Base-by-base conservation (phyloP, 2,113 vertebrate genomes). In the Protomyctophum bolini region DNA sequence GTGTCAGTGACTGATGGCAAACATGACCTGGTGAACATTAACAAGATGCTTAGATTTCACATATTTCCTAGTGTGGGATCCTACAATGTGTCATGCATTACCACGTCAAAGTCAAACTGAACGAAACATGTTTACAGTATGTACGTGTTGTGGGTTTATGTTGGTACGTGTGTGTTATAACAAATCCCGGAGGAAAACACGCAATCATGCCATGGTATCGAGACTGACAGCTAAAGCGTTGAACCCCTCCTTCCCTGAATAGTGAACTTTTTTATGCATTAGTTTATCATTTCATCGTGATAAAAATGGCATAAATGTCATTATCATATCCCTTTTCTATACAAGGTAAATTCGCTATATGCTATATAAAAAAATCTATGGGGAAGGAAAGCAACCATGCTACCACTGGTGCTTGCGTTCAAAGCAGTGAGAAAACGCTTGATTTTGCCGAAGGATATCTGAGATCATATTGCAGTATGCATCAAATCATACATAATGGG, bases 151-250 rank as follows among this genome's bases (percentile, higher is more conserved):
- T 15, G 6, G 52, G 33, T 41, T 41, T 41, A 41, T 41, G 33
- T 41, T 41, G 33, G 33, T 41, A 41, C 33, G 33, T 41, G 33
- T 63, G 77, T 61, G 85, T 87, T 68, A 75, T 28, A 83, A 87
- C 75, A 80, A 86, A 88, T 87, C 83, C 90, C 84, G 89, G 76
- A 88, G 82, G 79, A 87, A 84, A 90, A 90, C 86, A 77, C 72
- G 84, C 81, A 83, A 88, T 87, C 91, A 93, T 93, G 92, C 92
- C 71, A 70, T 89, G 85, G 92, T 81, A 77, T 77, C 73, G 63
- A 63, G 71, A 91, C 83, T 81, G 64, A 90, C 87, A 84, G 81
- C 69, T 80, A 86, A 86, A 75, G 64, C 74, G 80, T 83, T 69
- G 64, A 83, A 74, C 61, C 77, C 81, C 69, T 86, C 78, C 83